Conservation (phyloP, 2,797 vertebrate species). For the Tangara arthus region DNA sequence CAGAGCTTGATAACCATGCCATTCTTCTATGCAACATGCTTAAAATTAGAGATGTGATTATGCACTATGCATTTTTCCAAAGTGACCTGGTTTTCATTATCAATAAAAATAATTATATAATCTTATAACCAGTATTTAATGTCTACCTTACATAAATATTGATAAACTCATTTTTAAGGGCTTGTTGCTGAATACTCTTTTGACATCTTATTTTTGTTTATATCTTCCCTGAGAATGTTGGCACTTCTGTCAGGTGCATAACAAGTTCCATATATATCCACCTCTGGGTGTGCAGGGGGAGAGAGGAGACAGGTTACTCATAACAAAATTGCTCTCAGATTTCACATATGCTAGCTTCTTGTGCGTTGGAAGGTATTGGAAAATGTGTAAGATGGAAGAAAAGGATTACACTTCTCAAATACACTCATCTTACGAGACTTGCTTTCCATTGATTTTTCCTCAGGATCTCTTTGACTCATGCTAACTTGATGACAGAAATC, state of each 20-base stretch:
- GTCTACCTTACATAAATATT: not conserved
- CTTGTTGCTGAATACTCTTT: not conserved
- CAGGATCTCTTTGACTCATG: not conserved
- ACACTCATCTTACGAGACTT: not conserved
- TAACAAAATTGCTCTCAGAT: not conserved
- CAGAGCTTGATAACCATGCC: not conserved
- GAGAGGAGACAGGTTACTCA: not conserved
- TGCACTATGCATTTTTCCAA: not conserved
- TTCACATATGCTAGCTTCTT: not conserved
- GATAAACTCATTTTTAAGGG: not conserved
- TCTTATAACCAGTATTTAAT: not conserved
- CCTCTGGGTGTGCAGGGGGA: not conserved
- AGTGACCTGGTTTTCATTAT: not conserved
- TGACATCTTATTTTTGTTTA: not conserved
- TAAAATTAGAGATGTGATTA: not conserved
- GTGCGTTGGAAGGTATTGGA: not conserved
- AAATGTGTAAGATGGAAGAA: not conserved
- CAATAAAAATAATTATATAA: not conserved
- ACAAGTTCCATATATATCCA: not conserved
- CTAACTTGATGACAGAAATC: constrained; percentile 2
- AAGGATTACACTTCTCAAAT: not conserved
- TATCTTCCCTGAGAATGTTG: not conserved
- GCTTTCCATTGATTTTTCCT: not conserved
- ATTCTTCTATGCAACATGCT: not conserved
- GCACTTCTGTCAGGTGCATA: not conserved